phyloP scores from a whole-genome alignment of 2,113 vertebrate genomes.

The Nyctereutes procyonoides region DNA sequence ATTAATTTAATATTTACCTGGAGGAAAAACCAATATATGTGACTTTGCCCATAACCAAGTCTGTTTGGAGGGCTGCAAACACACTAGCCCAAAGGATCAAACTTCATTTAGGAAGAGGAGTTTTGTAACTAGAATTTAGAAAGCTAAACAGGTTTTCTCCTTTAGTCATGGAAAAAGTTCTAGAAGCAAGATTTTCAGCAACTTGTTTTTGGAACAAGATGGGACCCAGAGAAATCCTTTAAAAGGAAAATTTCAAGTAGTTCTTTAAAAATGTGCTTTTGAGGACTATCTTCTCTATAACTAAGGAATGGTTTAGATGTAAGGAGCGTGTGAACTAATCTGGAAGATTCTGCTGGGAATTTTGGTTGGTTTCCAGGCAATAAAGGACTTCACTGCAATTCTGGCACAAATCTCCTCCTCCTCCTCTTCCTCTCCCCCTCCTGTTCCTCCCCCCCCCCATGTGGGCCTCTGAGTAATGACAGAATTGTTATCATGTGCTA shows the following conservation, averaged over 20 bases:
- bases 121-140: neutral
- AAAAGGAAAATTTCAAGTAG: neutral
- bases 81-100: neutral
- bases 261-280: neutral
- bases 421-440: no score
- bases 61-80: neutral
- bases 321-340: neutral
- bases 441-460: no score
- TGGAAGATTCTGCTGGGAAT: neutral
- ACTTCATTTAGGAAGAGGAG: neutral
- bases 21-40: neutral
- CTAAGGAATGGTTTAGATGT: neutral
- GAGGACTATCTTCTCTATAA: neutral
- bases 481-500: neutral
- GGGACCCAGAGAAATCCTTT: neutral
- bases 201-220: neutral
- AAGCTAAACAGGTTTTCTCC: neutral
- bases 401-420: neutral
- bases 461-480: neutral
- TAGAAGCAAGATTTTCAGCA: neutral
- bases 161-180: neutral
- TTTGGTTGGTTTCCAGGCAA: neutral
- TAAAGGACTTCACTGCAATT: constrained; percentile 1
- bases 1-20: neutral
- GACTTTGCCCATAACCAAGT: neutral